Percentiles rank a stretch among this genome's conserved stretches.
phyloP scores from a whole-genome alignment of 2,888 invertebrate genomes.

The Machimus rusticus region DNA sequence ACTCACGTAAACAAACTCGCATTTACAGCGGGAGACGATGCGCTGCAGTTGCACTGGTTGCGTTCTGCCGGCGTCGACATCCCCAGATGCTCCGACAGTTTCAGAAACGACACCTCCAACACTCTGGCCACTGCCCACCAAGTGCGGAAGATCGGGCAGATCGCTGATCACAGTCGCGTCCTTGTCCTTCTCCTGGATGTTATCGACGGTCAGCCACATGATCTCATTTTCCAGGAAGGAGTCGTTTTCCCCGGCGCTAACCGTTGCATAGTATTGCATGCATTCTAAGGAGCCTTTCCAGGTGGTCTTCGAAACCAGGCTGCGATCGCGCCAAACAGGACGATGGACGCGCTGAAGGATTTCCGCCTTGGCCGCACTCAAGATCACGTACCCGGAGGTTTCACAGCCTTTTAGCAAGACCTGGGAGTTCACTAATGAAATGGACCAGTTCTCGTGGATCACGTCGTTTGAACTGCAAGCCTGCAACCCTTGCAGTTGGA shows the following conservation, averaged over 20 bases:
- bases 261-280: slow-evolving; percentile 99
- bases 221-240: slow-evolving; percentile 83
- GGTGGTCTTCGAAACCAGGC: slow-evolving; percentile 90
- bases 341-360: slow-evolving; percentile 88
- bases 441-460: slow-evolving; percentile 92
- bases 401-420: slow-evolving; percentile 95
- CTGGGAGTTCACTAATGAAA: slow-evolving; percentile 68
- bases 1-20: slow-evolving; percentile 96
- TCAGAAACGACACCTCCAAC: slow-evolving; percentile 96
- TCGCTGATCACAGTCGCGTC: slow-evolving; percentile 80
- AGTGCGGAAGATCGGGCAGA: slow-evolving; percentile 84
- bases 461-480: slow-evolving; percentile 92
- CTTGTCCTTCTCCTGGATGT: slow-evolving; percentile 85
- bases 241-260: slow-evolving; percentile 80
- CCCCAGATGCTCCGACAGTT: slow-evolving; percentile 83
- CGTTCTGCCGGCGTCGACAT: slow-evolving; percentile 68
- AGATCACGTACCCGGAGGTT: slow-evolving; percentile 95
- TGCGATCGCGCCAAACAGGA: slow-evolving; percentile 87
- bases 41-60: slow-evolving; percentile 82
- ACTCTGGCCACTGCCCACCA: slow-evolving; percentile 93
- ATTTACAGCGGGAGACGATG: slow-evolving; percentile 96
- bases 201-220: slow-evolving; percentile 94
- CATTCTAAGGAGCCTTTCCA: slow-evolving; percentile 96
- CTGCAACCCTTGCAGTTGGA: slow-evolving; percentile 82
- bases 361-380: slow-evolving; percentile 95